phyloP scores from a whole-genome alignment of 2,888 invertebrate species.

The Thereva nobilitata region DNA sequence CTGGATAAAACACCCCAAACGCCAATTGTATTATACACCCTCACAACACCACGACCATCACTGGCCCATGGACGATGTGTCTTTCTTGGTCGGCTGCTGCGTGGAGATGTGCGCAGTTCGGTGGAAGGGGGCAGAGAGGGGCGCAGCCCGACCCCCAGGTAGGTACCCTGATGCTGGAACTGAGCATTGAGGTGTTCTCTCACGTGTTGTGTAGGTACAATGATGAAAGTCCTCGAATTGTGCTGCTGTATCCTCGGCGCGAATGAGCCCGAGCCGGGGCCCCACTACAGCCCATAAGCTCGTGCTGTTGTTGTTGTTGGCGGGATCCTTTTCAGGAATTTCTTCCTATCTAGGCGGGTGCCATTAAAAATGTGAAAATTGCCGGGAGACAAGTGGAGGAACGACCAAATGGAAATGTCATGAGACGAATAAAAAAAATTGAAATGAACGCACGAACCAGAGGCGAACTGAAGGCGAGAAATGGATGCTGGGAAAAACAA shows the following conservation, averaged over 20 bases:
- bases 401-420: conserved; percentile 16
- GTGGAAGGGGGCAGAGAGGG: background rate
- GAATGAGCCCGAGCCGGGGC: conserved; percentile 7
- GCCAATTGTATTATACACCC: conserved; percentile 56
- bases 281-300: background rate
- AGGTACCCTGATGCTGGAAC: conserved; percentile 5
- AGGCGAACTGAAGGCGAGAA: no score
- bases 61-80: conserved; percentile 29
- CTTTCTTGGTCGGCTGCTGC: conserved; percentile 17
- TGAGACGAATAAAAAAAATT: conserved; percentile 34
- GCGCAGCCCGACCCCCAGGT: background rate
- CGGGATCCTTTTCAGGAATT: background rate
- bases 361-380: conserved; percentile 35
- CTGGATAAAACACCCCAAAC: conserved; percentile 59
- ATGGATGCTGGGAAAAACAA: no score
- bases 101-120: background rate
- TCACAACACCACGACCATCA: conserved; percentile 42
- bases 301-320: background rate
- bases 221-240: conserved; percentile 20
- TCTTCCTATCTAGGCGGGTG: conserved; percentile 13
- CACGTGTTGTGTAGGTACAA: conserved; percentile 29
- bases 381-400: conserved; percentile 23
- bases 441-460: conserved; percentile 20
- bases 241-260: conserved; percentile 4
- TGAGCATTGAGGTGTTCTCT: conserved; percentile 18